These are phyloP conservation scores for Danaus melanippus DNA, from an alignment of 1,140 invertebrate species.

Conservation along the genomic window DNA sequence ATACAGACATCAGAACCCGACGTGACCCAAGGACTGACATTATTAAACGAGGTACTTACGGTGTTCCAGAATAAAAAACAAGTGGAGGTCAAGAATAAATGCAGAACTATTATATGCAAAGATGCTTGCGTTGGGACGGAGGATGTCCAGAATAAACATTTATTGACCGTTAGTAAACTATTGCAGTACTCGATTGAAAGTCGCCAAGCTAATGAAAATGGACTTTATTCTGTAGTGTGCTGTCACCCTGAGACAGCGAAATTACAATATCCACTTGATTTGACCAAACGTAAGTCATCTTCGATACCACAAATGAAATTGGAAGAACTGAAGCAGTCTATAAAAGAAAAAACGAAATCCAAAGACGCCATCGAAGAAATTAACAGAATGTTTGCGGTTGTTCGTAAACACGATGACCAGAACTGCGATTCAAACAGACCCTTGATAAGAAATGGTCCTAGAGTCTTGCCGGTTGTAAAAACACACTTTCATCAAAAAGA, in stretches of 20 bases:
- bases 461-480: slow-evolving; percentile 56
- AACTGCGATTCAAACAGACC: slow-evolving; percentile 35
- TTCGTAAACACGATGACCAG: slow-evolving; percentile 28
- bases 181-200: slow-evolving; percentile 37
- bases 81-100: slow-evolving; percentile 18
- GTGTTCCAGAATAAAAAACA: slow-evolving; percentile 53
- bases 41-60: slow-evolving; percentile 53
- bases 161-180: slow-evolving; percentile 31
- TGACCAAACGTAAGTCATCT: slow-evolving; percentile 52
- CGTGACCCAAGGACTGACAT: slow-evolving; percentile 35
- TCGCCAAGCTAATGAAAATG: slow-evolving; percentile 16
- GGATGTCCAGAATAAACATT: slow-evolving; percentile 20
- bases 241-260: slow-evolving; percentile 28
- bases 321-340: slow-evolving; percentile 48
- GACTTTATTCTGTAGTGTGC: slow-evolving; percentile 35
- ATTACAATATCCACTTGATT: slow-evolving; percentile 24
- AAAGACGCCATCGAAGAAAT: slow-evolving; percentile 60
- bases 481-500: slow-evolving; percentile 18
- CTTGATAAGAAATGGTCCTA: slow-evolving; percentile 41
- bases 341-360: slow-evolving; percentile 49
- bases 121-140: slow-evolving; percentile 36
- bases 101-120: slow-evolving; percentile 35
- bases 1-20: slow-evolving; percentile 40
- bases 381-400: slow-evolving; percentile 57
- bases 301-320: slow-evolving; percentile 63